These are phyloP conservation scores for Lindbergichthys nudifrons DNA, from an alignment of 2,797 vertebrate species.

Conservation along the genomic window DNA sequence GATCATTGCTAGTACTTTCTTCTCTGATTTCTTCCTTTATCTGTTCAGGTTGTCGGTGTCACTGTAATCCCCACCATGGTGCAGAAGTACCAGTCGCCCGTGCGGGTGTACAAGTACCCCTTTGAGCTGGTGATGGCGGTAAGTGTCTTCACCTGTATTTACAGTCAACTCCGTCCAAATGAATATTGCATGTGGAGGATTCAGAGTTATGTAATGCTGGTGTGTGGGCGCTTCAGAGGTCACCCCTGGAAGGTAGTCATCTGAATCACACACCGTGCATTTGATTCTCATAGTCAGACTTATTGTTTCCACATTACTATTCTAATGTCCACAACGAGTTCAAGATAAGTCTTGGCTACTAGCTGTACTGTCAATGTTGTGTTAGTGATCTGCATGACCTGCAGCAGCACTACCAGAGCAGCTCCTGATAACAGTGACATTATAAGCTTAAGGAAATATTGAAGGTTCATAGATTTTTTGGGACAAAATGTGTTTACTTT, in stretches of 20 bases:
- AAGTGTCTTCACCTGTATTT: conserved; percentile 81
- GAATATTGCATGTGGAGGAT: conserved; percentile 48
- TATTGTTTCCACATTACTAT: neutral
- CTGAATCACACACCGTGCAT: conserved; percentile 31
- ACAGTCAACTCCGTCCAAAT: conserved; percentile 4
- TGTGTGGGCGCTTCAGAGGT: conserved; percentile 33
- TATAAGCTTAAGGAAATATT: neutral
- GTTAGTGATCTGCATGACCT: conserved; percentile 2
- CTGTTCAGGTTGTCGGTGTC: conserved; percentile 71
- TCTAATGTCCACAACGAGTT: neutral
- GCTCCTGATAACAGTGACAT: neutral
- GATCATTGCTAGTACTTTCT: neutral
- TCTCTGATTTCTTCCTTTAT: conserved; percentile 19
- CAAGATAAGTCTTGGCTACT: neutral
- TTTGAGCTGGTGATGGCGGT: conserved; percentile 99
- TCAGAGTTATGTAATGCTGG: conserved; percentile 52
- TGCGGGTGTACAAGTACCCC: conserved; percentile 96
- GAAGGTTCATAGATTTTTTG: neutral
- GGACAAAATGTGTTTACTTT: too few species aligned
- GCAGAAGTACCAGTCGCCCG: conserved; percentile 98
- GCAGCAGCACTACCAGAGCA: neutral
- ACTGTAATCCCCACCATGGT: conserved; percentile 86
- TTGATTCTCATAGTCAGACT: conserved; percentile 8
- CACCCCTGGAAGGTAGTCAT: conserved; percentile 25
- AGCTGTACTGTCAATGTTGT: neutral